Evolutionary conservation across 2,888 invertebrate species (phyloP).

Genomic region (Acheta domesticus): DNA sequence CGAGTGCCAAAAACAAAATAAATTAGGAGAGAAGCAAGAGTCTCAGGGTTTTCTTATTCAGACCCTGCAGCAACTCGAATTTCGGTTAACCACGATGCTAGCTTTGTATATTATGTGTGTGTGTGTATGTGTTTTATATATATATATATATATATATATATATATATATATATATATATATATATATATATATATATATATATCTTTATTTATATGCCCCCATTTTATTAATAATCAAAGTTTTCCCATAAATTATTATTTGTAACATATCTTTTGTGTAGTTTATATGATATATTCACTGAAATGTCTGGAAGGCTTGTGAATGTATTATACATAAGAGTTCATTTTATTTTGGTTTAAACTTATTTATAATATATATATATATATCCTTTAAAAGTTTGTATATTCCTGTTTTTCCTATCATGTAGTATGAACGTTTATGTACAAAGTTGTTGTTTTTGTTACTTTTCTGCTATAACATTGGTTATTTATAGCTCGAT

Average conservation of each 20-base stretch:
- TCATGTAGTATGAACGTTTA: slow-evolving; percentile 20
- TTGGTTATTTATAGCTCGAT: slow-evolving; percentile 3
- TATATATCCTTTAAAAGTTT: slow-evolving; percentile 23
- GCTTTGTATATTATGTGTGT: slow-evolving; percentile 21
- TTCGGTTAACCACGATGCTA: slow-evolving; percentile 7
- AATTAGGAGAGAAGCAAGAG: neutral
- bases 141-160: no score
- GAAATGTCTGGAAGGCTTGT: slow-evolving; percentile 34
- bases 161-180: neutral
- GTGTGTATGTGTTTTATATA: neutral
- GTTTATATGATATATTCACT: slow-evolving; percentile 32
- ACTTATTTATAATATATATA: slow-evolving; percentile 27
- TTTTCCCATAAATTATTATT: slow-evolving; percentile 26
- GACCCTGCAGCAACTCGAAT: slow-evolving; percentile 4
- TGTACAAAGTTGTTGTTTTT: slow-evolving; percentile 23
- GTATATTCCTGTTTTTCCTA: slow-evolving; percentile 20
- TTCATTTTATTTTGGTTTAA: slow-evolving; percentile 27
- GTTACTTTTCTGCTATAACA: slow-evolving; percentile 21
- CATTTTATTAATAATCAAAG: neutral
- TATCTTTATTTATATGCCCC: neutral
- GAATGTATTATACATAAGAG: slow-evolving; percentile 3
- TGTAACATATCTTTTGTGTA: slow-evolving; percentile 10
- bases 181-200: slow-evolving; percentile 20
- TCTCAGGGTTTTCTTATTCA: neutral
- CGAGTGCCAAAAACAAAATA: slow-evolving; percentile 4